A percentile compares a stretch with the other conserved stretches of the same genome.
Evolutionary conservation across 2,888 invertebrate genomes (phyloP).

Genomic region (Notodromas monacha): DNA sequence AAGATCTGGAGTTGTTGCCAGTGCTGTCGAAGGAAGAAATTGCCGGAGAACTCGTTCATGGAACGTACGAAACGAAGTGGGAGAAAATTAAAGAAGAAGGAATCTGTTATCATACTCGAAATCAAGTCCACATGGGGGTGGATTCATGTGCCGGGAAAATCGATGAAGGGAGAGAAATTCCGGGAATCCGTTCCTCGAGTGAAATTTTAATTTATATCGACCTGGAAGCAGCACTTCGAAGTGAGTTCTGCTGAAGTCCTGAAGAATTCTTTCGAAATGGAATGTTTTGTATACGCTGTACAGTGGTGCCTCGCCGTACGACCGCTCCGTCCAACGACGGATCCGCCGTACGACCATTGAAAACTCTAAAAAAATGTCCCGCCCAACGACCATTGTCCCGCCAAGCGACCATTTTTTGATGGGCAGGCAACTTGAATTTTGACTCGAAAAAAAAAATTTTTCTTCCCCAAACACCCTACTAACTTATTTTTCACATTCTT

Average conservation of each 20-base stretch:
- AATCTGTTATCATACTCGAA: conserved; percentile 32
- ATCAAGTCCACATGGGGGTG: conserved; percentile 46
- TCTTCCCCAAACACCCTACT: too few species aligned
- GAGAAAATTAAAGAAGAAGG: conserved; percentile 27
- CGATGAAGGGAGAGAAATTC: conserved; percentile 20
- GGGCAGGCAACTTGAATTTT: too few species aligned
- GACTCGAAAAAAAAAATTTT: too few species aligned
- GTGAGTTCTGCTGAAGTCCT: too few species aligned
- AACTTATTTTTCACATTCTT: too few species aligned
- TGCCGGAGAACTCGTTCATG: conserved; percentile 30
- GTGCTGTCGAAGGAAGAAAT: conserved; percentile 16
- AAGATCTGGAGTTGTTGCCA: conserved; percentile 17
- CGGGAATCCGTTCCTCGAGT: conserved; percentile 28
- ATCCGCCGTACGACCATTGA: too few species aligned
- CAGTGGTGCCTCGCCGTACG: too few species aligned
- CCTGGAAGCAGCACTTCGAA: conserved; percentile 25
- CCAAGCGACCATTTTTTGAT: too few species aligned
- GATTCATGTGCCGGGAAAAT: conserved; percentile 18
- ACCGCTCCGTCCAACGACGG: too few species aligned
- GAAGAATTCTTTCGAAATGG: conserved; percentile 13
- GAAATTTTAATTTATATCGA: conserved; percentile 35
- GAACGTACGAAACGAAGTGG: conserved; percentile 33
- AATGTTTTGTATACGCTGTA: conserved; percentile 12
- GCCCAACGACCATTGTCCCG: too few species aligned
- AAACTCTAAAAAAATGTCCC: too few species aligned